A percentile compares a stretch with the other conserved stretches of the same genome.
These are phyloP conservation scores for Tenthredo scrophulariae DNA, from an alignment of 2,888 invertebrate genomes.

Conservation along the genomic window DNA sequence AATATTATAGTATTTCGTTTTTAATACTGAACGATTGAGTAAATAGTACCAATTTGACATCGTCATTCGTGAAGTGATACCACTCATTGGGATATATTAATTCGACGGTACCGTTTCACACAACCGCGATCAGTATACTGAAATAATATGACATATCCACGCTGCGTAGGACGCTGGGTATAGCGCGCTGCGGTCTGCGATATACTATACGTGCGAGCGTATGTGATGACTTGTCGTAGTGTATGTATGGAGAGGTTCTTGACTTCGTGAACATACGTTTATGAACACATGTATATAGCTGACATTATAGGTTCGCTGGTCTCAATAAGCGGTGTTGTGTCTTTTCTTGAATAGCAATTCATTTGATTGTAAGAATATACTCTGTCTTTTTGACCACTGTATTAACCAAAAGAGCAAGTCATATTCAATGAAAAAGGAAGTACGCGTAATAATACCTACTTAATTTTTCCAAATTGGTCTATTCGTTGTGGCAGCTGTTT, in stretches of 20 bases:
- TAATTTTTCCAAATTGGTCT: background rate
- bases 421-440: background rate
- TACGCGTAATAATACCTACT: background rate
- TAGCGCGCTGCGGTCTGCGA: background rate
- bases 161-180: background rate
- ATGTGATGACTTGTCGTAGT: background rate
- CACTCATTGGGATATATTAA: background rate
- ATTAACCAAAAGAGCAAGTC: background rate
- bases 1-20: background rate
- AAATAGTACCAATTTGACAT: slow-evolving; percentile 6
- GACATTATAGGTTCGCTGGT: background rate
- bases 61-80: background rate
- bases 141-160: background rate
- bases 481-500: background rate
- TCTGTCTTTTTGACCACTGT: background rate
- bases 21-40: background rate
- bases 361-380: background rate
- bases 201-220: background rate
- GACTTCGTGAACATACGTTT: background rate
- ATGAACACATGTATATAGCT: background rate
- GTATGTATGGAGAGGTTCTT: background rate
- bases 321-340: background rate
- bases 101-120: background rate
- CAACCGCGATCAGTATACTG: background rate
- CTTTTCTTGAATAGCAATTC: background rate